Evolutionary conservation across 2,888 invertebrate genomes (phyloP), one percentile per base, ranked within the genome.

Genomic region (Synergus umbraculus): DNA sequence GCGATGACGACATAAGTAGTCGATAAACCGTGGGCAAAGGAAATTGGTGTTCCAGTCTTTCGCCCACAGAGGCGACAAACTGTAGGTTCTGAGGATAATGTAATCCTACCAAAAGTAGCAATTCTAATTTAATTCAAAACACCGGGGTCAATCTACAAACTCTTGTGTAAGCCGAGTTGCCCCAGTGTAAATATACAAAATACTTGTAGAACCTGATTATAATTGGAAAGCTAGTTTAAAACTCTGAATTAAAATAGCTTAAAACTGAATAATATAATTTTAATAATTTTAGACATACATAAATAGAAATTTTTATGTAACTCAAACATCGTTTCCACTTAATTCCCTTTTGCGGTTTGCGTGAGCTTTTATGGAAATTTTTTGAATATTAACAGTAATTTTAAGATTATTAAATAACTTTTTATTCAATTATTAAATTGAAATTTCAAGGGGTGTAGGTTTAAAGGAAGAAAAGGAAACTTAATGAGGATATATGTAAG

Each of bases 1-100:
- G 83, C 87, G 88, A 88, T 87, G 83, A 86, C 86, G 86, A 85
- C 86, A 86, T 89, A 89, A 89, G 89, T 88, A 89, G 88, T 89
- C 89, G 88, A 89, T 89, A 89, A 89, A 89, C 88, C 89, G 89
- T 89, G 88, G 88, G 86, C 84, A 77, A 81, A 79, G 81, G 83
- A 84, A 86, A 84, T 85, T 85, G 79, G 77, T 81, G 77, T 80
- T 69, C 79, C 83, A 79, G 77, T 78, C 77, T 78, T 79, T 81
- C 78, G 69, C 79, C 41, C 76, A 76, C 18, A n/a, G 65, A 76
- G 63, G 64, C 49, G 46, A 73, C 54, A 73, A 73, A 54, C 43
- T 66, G 4, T 43, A 73, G n/a, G 49, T 54, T 37, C 41, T 37
- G 54, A n/a, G 37, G 73, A 44, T 22, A 22, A 46, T 22, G 13